Base-by-base conservation (phyloP, 2,113 vertebrate genomes). In the Chionis minor region DNA sequence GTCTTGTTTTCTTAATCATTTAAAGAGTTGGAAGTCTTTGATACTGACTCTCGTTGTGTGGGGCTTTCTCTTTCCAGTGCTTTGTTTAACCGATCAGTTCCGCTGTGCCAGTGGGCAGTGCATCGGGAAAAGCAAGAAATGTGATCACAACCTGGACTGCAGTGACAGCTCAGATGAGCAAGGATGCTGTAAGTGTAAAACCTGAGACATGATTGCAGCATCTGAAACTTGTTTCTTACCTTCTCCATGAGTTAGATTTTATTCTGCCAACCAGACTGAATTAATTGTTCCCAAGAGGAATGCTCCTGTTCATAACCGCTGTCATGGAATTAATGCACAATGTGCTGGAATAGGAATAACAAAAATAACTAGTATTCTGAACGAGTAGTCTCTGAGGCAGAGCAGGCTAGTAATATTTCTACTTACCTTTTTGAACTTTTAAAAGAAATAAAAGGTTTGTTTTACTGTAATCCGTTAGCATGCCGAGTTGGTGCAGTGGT, bases 41-140 rank as follows among this genome's bases (percentile, higher is more conserved):
- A 47, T 74, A 45, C 56, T 95, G 62, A 91, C 44, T 79, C 54
- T 71, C 67, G 56, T 10, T 61, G 26, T 79, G 62, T 8, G 80
- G 3, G 55, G 28, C 45, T 7, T 92, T 79, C 93, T 97, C 85
- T 84, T 93, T 58, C 49, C 97, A 99, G 99, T 98, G 58, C 98
- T 98, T 17, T 99, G 99, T 96, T 98, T 99, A 20, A 95, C 97
- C 0, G 99, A 99, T 80, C 99, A 99, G 96, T 99, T 99, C 97
- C 98, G 98, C 93, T 99, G 99, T 95, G 94, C 98, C 45, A 99
- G 98, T 20, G 99, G 99, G 24, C 99, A 99, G 96, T 99, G 99
- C 97, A 98, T 99, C 19, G 99, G 99, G 12, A 99, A 99, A 77
- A 99, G 99, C 97, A 99, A 99, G 97, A 99, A 99, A 91, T 99